Evolutionary conservation across 2,888 invertebrate genomes (phyloP).

Genomic region (Galeruca laticollis): DNA sequence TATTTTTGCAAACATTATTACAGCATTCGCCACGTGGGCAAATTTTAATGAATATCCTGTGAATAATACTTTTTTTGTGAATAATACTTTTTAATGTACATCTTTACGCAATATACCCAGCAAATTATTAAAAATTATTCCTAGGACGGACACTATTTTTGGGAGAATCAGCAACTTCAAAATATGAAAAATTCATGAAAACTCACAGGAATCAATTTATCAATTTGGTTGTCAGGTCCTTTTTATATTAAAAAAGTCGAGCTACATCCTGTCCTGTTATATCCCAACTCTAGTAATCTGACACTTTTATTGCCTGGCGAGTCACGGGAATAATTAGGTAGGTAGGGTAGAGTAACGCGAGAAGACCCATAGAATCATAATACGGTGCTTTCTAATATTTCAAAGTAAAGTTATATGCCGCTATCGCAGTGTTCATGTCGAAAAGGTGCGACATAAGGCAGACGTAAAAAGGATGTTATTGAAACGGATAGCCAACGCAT

Average conservation of each 20-base stretch:
- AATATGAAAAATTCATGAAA: background rate
- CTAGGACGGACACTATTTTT: no score
- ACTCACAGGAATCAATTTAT: no score
- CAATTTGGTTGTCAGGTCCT: no score
- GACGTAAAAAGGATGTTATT: constrained; percentile 31
- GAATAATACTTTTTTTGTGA: no score
- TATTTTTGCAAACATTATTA: no score
- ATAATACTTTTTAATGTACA: no score
- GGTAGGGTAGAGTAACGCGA: constrained; percentile 24
- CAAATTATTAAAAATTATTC: no score
- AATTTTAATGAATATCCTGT: no score
- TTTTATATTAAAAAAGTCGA: background rate
- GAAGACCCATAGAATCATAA: constrained; percentile 36
- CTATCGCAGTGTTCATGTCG: constrained; percentile 11
- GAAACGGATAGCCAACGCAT: constrained; percentile 32
- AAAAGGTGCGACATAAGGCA: constrained; percentile 29
- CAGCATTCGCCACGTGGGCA: no score
- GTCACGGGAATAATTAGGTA: constrained; percentile 38
- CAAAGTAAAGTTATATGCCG: constrained; percentile 32
- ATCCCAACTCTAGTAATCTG: constrained; percentile 25
- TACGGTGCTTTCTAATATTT: constrained; percentile 37
- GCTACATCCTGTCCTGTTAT: background rate
- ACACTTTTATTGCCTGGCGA: constrained; percentile 35
- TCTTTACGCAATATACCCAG: no score
- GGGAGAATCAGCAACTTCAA: background rate